A percentile compares a stretch with the other conserved stretches of the same genome.
These are phyloP conservation scores for Drosophila ogumai DNA, from an alignment of 1,140 invertebrate genomes.

Conservation along the genomic window DNA sequence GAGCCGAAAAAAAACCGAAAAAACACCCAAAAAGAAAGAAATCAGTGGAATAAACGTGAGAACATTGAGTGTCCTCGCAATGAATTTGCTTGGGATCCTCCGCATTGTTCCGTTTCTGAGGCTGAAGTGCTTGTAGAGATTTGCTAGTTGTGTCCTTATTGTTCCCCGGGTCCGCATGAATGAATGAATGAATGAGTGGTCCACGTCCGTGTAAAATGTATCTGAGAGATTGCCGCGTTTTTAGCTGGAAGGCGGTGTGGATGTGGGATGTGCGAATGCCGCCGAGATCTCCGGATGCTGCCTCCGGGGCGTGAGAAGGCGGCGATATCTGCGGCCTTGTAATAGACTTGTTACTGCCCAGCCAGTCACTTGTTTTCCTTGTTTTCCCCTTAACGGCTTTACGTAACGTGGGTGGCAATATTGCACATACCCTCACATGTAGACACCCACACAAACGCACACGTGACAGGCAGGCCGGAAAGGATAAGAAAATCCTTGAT, in stretches of 20 bases:
- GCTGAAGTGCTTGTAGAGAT: conserved; percentile 70
- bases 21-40: conserved; percentile 22
- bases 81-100: conserved; percentile 66
- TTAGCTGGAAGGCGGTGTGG: conserved; percentile 40
- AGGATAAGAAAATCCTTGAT: conserved; percentile 12
- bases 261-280: conserved; percentile 13
- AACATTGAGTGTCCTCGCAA: conserved; percentile 72
- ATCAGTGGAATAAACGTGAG: conserved; percentile 66
- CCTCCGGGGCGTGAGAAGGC: conserved; percentile 70
- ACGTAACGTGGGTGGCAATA: conserved; percentile 66
- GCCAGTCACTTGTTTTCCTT: conserved; percentile 21
- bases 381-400: conserved; percentile 41
- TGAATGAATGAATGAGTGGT: conserved; percentile 47
- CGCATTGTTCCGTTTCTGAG: conserved; percentile 52
- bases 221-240: conserved; percentile 64
- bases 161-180: conserved; percentile 58
- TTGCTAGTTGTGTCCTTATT: conserved; percentile 83
- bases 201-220: conserved; percentile 40
- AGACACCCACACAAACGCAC: conserved; percentile 22
- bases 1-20: conserved; percentile 50
- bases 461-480: conserved; percentile 65
- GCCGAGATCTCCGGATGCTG: conserved; percentile 23
- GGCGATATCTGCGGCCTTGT: conserved; percentile 50
- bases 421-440: background rate
- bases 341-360: conserved; percentile 45